Conservation (phyloP, 1,140 invertebrate species). For the Maconellicoccus hirsutus region DNA sequence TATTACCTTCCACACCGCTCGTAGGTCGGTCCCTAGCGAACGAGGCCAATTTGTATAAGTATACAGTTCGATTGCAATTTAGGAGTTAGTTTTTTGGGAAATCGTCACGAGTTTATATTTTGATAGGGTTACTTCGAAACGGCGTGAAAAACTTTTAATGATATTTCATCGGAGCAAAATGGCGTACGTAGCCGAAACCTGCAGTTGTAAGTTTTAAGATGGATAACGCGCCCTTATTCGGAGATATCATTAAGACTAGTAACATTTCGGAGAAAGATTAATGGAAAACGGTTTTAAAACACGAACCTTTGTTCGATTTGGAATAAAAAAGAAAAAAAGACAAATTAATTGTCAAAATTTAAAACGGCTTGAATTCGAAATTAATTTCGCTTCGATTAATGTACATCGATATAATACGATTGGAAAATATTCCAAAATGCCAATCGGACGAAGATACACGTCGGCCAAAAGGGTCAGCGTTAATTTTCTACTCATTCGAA, state of each 20-base stretch:
- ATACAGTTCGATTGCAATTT: not conserved
- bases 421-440: not conserved
- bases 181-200: no score
- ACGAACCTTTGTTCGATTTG: not conserved
- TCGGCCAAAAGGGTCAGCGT: not conserved
- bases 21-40: no score
- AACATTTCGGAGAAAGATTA: not conserved
- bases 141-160: not conserved
- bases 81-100: not conserved
- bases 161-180: not conserved
- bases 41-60: no score
- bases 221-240: not conserved
- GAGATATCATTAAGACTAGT: not conserved
- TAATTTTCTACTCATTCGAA: not conserved
- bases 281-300: not conserved
- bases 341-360: slow-evolving; percentile 10
- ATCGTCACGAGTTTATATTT: slow-evolving; percentile 9
- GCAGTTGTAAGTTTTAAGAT: not conserved
- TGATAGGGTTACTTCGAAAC: not conserved
- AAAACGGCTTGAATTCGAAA: not conserved
- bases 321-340: not conserved
- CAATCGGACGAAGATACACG: no score
- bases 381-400: not conserved
- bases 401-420: not conserved
- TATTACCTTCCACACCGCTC: no score